These are phyloP conservation scores for Poliocrania exsul DNA, from an alignment of 2,797 vertebrate species.

Conservation along the genomic window DNA sequence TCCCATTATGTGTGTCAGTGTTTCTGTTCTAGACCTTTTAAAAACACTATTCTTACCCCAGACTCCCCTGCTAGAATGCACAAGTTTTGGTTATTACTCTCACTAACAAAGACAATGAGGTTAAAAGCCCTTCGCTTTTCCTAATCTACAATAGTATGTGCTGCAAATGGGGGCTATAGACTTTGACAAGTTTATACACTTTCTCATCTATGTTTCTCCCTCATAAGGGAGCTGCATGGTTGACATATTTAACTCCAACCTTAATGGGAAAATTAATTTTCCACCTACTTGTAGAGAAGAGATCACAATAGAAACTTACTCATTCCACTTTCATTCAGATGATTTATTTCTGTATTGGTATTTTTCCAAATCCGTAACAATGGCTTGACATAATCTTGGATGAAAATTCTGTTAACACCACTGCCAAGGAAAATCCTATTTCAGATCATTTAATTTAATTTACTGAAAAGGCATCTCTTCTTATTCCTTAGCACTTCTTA, in stretches of 20 bases:
- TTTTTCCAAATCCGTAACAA: neutral
- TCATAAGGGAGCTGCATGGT: neutral
- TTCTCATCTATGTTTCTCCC: neutral
- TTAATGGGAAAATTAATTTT: neutral
- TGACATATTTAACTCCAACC: neutral
- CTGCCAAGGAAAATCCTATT: neutral
- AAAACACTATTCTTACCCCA: neutral
- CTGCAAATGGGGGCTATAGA: neutral
- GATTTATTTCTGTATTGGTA: conserved; percentile 1
- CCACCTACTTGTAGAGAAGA: neutral
- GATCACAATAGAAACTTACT: neutral
- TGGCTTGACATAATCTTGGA: neutral
- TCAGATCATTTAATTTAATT: neutral
- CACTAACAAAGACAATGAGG: fast-evolving
- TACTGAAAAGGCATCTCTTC: neutral
- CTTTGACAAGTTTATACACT: neutral
- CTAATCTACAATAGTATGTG: neutral
- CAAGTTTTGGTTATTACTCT: neutral
- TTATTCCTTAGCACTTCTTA: conserved; percentile 81
- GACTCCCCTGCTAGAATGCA: neutral
- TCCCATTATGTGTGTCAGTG: fast-evolving
- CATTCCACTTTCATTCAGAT: neutral
- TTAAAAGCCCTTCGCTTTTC: neutral
- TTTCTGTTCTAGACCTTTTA: neutral
- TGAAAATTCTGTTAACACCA: neutral